Conservation (phyloP, 2,888 invertebrate species). For the Neuroscelio doddi region DNA sequence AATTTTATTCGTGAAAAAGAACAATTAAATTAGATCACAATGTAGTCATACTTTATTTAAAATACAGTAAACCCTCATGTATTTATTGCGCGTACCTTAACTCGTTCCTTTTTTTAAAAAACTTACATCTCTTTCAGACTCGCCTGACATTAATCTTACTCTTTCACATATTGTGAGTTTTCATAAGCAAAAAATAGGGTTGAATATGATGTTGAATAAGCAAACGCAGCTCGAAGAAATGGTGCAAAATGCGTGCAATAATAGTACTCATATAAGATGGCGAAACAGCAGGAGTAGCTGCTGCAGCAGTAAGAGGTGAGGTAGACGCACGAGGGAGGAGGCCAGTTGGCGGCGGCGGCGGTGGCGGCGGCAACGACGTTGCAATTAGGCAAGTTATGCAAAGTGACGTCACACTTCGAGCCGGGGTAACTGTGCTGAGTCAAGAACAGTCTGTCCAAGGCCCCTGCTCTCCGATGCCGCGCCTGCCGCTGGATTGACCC, state of each 20-base stretch:
- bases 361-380: slow-evolving; percentile 64
- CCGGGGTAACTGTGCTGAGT: slow-evolving; percentile 72
- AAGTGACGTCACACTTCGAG: slow-evolving; percentile 70
- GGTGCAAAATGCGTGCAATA: background rate
- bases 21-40: too few species aligned
- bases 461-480: slow-evolving; percentile 50
- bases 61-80: too few species aligned
- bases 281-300: slow-evolving; percentile 18
- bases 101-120: too few species aligned
- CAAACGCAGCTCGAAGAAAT: background rate
- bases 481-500: slow-evolving; percentile 28
- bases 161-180: background rate
- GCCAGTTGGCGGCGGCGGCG: slow-evolving; percentile 33
- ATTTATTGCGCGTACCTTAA: too few species aligned
- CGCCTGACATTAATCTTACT: too few species aligned
- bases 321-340: slow-evolving; percentile 11
- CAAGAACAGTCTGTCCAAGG: slow-evolving; percentile 71
- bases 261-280: background rate
- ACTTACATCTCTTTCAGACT: too few species aligned
- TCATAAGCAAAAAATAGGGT: background rate
- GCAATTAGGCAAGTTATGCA: slow-evolving; percentile 72
- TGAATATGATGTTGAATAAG: background rate
- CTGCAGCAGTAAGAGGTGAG: slow-evolving; percentile 50
- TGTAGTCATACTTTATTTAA: too few species aligned
- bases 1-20: too few species aligned